Conservation (phyloP, 2,888 invertebrate genomes). For the Drosophila barbarae region DNA sequence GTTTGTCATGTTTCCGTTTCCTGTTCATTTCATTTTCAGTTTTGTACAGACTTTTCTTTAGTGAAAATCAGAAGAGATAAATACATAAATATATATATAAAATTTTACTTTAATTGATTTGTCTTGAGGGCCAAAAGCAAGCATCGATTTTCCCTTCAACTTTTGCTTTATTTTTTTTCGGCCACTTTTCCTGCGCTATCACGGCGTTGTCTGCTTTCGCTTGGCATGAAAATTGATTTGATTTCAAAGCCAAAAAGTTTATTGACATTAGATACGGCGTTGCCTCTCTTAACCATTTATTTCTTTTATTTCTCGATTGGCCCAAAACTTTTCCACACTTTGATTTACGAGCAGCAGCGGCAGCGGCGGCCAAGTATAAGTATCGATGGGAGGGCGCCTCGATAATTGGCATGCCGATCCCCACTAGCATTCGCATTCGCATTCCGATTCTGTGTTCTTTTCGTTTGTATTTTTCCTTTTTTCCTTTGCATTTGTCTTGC, state of each 20-base stretch:
- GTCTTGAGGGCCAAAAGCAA: conserved; percentile 45
- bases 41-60: conserved; percentile 42
- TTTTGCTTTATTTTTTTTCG: conserved; percentile 3
- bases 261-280: conserved; percentile 62
- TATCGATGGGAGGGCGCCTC: conserved; percentile 20
- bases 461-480: conserved; percentile 5
- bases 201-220: conserved; percentile 21
- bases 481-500: conserved; percentile 38
- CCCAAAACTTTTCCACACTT: conserved; percentile 52
- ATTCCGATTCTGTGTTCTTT: conserved; percentile 27
- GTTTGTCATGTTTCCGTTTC: conserved; percentile 52
- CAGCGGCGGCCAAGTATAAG: conserved; percentile 9
- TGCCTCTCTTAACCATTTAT: conserved; percentile 15
- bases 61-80: conserved; percentile 18
- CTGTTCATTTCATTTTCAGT: conserved; percentile 49
- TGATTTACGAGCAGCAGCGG: conserved; percentile 30
- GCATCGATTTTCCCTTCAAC: conserved; percentile 48
- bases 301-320: conserved; percentile 17
- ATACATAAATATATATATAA: conserved; percentile 19
- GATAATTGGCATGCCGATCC: conserved; percentile 39
- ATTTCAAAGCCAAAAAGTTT: conserved; percentile 69
- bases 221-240: conserved; percentile 55
- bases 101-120: conserved; percentile 63
- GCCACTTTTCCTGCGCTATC: conserved; percentile 21
- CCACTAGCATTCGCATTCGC: conserved; percentile 17